phyloP scores from a whole-genome alignment of 2,113 vertebrate genomes.

The Dicrurus megarhynchus region DNA sequence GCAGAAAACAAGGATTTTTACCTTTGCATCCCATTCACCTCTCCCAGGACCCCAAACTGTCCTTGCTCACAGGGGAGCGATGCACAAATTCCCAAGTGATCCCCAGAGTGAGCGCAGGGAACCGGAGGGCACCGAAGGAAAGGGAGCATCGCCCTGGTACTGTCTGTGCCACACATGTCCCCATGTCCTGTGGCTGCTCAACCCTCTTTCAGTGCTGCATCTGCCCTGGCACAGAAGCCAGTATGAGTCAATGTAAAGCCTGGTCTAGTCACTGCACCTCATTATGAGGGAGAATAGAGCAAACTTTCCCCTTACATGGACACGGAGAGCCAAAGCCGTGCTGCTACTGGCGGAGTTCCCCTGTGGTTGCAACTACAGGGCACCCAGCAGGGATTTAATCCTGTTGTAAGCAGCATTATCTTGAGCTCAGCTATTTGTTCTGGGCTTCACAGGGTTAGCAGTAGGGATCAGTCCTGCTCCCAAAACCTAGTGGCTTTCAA shows the following conservation, averaged over 20 bases:
- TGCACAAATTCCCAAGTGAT: background rate
- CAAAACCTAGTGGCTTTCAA: constrained; percentile 38
- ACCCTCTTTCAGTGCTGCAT: background rate
- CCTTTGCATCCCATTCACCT: background rate
- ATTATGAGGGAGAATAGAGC: constrained; percentile 39
- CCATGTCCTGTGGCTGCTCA: background rate
- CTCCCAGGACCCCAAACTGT: background rate
- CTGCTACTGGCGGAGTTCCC: constrained; percentile 17
- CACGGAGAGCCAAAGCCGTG: background rate
- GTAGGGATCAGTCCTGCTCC: constrained; percentile 40
- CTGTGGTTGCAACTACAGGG: constrained; percentile 23
- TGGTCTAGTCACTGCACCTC: constrained; percentile 21
- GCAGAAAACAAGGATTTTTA: background rate
- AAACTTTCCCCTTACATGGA: constrained; percentile 59
- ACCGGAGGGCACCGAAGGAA: background rate
- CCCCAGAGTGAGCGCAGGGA: background rate
- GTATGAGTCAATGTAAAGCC: background rate
- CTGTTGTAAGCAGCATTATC: constrained; percentile 62
- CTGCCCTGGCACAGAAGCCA: constrained; percentile 2
- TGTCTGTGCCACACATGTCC: background rate
- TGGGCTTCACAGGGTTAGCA: constrained; percentile 44
- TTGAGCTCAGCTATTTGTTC: constrained; percentile 50
- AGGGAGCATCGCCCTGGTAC: background rate
- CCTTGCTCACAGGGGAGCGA: accelerated
- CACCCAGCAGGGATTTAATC: constrained; percentile 57